Conservation (phyloP, 1,140 invertebrate genomes). For the Capitella teleta region DNA sequence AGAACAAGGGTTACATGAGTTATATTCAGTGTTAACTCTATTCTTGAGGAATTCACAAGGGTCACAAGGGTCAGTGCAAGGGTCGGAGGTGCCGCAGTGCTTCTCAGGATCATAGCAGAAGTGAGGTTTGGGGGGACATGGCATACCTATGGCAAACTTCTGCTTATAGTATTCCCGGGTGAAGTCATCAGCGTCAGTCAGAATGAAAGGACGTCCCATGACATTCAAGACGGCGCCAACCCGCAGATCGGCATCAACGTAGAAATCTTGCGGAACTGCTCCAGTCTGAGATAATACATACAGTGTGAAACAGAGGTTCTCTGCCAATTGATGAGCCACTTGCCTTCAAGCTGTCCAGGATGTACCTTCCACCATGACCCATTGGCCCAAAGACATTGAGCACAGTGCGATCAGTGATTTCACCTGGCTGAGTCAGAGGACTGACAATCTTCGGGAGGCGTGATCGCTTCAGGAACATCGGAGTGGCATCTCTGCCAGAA, state of each 20-base stretch:
- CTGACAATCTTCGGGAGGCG: constrained; percentile 29
- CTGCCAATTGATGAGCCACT: background rate
- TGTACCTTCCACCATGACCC: constrained; percentile 51
- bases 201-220: constrained; percentile 35
- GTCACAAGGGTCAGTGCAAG: background rate
- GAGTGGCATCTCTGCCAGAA: constrained; percentile 36
- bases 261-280: constrained; percentile 47
- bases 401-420: constrained; percentile 50
- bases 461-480: constrained; percentile 35
- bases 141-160: constrained; percentile 39
- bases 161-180: constrained; percentile 46
- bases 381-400: constrained; percentile 59
- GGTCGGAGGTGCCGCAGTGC: background rate
- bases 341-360: constrained; percentile 43
- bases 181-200: constrained; percentile 41
- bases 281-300: constrained; percentile 31
- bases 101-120: background rate
- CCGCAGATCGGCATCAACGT: constrained; percentile 60
- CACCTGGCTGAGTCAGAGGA: constrained; percentile 49
- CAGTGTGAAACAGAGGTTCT: constrained; percentile 4
- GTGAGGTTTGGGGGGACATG: background rate
- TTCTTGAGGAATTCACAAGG: too few species aligned
- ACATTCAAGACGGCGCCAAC: constrained; percentile 43
- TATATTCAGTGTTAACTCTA: too few species aligned
- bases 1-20: too few species aligned